Conservation (phyloP, 2,113 vertebrate genomes). For the Panthera leo region DNA sequence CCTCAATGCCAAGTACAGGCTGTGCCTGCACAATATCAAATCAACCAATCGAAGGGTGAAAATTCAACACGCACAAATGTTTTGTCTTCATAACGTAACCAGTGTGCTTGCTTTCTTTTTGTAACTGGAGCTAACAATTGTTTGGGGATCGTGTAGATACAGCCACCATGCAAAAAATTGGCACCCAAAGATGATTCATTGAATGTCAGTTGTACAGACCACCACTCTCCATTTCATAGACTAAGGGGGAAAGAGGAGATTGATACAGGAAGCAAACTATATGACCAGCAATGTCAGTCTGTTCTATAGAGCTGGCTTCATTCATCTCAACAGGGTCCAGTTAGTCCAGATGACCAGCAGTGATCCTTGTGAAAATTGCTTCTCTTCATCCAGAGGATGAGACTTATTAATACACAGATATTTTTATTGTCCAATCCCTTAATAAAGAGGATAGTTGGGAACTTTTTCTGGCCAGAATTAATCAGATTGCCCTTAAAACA, state of each 20-base stretch:
- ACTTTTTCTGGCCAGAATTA: background rate
- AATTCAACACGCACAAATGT: background rate
- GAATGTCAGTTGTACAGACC: background rate
- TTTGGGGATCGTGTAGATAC: background rate
- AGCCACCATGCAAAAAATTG: background rate
- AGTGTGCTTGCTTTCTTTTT: background rate
- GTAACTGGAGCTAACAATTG: background rate
- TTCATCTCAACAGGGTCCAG: background rate
- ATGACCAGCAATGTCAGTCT: background rate
- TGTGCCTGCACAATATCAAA: background rate
- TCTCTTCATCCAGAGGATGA: background rate
- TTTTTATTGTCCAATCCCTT: background rate
- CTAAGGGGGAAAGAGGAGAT: background rate
- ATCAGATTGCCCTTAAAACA: background rate
- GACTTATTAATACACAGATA: background rate
- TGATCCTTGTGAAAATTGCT: background rate
- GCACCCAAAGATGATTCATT: background rate
- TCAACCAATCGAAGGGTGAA: background rate
- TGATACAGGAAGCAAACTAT: background rate
- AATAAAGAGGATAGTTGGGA: background rate
- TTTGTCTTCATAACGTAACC: background rate
- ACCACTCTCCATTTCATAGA: background rate
- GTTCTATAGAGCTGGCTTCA: background rate
- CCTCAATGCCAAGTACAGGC: background rate
- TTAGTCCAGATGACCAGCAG: background rate